Evolutionary conservation across 2,797 vertebrate species (phyloP), one percentile per base, ranked within the genome.

Genomic region (Hippopotamyrus pictus): DNA sequence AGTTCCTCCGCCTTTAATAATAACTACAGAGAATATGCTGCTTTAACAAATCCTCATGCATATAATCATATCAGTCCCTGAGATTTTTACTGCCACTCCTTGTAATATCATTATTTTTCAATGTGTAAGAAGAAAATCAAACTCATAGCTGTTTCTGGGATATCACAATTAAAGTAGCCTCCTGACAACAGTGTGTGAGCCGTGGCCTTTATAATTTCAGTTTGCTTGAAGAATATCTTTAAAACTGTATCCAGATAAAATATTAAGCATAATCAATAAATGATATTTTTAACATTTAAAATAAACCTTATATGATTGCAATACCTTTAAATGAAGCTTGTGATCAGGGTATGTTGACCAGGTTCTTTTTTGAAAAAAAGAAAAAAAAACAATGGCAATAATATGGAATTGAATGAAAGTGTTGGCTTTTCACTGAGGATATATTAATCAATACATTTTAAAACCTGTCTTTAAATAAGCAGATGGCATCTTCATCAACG

Each of bases 401-500:
- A 76, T 51, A 88, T 33, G 5, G 46, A 76, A 44, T n/a, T 37
- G 33, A 54, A 88, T 25, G 8, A 11, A 3, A 59, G 62, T n/a
- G 37, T 41, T 2, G 5, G 69, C 33, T 76, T 41, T 41, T 19
- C 33, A 17, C 7, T 76, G 37, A 59, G n/a, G 44, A 85, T 48
- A 29, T 22, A 50, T 12, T 53, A 85, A 29, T 85, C 44, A 51
- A 51, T 50, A 12, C 5, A 2, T 19, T 25, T 85, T 50, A 12
- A 25, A 85, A 29, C 0, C 44, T n/a, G 9, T 76, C 14, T 41
- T 25, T 46, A 50, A 46, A 25, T 84, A 84, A 84, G 41, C 19
- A 48, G 41, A 48, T 83, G 83, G 83, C 25, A 85, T 51, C 17
- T 46, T 90, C 82, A 89, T 83, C 53, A 84, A 51, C 57, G 53